Percentiles rank a stretch among this genome's conserved stretches.
Conservation (phyloP, 2,113 vertebrate genomes). For the Dasyprocta punctata region DNA sequence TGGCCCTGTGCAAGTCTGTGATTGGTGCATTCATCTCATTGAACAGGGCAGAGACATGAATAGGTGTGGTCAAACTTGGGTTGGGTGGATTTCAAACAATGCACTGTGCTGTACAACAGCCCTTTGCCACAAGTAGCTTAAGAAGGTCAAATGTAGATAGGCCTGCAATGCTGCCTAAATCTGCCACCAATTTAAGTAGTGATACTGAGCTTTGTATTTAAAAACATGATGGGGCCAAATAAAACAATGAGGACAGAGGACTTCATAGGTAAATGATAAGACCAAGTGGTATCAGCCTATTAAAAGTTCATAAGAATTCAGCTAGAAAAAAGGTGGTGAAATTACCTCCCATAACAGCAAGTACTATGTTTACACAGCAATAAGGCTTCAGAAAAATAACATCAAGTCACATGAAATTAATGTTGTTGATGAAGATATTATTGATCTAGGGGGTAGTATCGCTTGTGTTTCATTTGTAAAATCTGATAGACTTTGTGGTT, state of each 20-base stretch:
- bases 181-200: neutral
- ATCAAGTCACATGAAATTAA: constrained; percentile 22
- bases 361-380: neutral
- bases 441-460: neutral
- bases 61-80: neutral
- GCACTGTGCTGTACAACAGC: neutral
- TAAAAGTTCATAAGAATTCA: neutral
- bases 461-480: constrained; percentile 36
- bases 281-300: neutral
- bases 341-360: neutral
- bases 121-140: neutral
- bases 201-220: neutral
- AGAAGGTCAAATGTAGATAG: neutral
- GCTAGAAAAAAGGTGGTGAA: neutral
- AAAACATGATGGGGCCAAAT: neutral
- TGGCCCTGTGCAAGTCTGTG: neutral
- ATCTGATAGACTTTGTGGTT: neutral
- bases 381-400: neutral
- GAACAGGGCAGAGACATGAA: neutral
- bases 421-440: neutral
- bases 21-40: neutral
- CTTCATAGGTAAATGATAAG: neutral
- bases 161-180: neutral
- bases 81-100: neutral
- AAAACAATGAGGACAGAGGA: neutral